Percentiles rank a stretch among this genome's conserved stretches.
phyloP scores from a whole-genome alignment of 1,140 invertebrate species.

The Mya arenaria region DNA sequence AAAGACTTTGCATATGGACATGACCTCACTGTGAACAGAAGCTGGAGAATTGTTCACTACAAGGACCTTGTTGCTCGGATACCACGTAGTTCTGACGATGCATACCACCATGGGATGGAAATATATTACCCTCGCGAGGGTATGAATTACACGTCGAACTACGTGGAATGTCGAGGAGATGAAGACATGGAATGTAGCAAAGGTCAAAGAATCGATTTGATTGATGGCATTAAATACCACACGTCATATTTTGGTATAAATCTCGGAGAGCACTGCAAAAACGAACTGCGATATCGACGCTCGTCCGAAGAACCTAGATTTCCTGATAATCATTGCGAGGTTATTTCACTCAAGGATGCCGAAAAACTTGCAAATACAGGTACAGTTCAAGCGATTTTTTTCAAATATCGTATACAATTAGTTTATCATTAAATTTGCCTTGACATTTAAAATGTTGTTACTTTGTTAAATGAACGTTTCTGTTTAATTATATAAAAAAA shows the following conservation, averaged over 20 bases:
- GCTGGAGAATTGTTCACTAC: constrained; percentile 27
- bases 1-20: constrained; percentile 20
- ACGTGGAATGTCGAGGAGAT: constrained; percentile 4
- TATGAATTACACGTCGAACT: background rate
- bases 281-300: background rate
- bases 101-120: constrained; percentile 28
- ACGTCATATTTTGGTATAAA: background rate
- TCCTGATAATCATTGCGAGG: background rate
- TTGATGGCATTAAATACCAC: background rate
- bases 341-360: background rate
- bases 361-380: background rate
- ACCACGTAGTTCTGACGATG: background rate
- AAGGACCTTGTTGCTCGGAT: constrained; percentile 16
- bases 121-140: background rate
- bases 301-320: background rate
- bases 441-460: background rate
- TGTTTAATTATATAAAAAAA: background rate
- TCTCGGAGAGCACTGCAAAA: background rate
- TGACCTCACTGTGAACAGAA: constrained; percentile 17
- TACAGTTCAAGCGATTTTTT: background rate
- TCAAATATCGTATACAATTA: background rate
- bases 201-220: background rate
- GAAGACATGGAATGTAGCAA: constrained; percentile 2
- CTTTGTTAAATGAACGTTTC: background rate
- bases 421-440: background rate